These are phyloP conservation scores for Semicossyphus pulcher DNA, from an alignment of 2,113 vertebrate genomes.

Conservation along the genomic window DNA sequence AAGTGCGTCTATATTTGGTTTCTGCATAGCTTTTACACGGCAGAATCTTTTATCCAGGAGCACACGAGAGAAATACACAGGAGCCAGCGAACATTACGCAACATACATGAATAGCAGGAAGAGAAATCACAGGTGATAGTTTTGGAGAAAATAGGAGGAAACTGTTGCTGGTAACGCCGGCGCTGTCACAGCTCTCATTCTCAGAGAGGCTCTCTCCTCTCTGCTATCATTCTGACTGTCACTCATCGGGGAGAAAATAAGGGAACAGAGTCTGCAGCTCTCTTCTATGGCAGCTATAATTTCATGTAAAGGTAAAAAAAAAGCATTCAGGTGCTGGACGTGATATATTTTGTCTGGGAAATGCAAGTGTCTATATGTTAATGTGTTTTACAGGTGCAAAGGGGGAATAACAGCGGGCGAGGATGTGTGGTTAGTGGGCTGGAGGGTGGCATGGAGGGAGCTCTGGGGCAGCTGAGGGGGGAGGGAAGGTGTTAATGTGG, in stretches of 20 bases:
- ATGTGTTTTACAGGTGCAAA: constrained; percentile 15
- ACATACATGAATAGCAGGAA: constrained; percentile 22
- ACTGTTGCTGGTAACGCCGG: constrained; percentile 32
- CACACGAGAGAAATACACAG: constrained; percentile 20
- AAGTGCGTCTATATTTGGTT: too few species aligned
- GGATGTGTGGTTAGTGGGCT: neutral
- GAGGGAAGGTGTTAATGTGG: neutral
- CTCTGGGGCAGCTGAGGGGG: neutral
- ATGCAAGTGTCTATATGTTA: constrained; percentile 8
- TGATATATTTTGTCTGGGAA: constrained; percentile 31
- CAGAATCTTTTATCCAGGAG: too few species aligned
- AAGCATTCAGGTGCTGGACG: neutral
- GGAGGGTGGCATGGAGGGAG: neutral
- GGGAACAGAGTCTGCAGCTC: constrained; percentile 18
- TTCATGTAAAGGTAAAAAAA: constrained; percentile 20
- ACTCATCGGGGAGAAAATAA: constrained; percentile 20
- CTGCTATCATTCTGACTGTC: constrained; percentile 37
- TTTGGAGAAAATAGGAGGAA: constrained; percentile 35
- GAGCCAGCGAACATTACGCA: constrained; percentile 45
- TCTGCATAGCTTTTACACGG: too few species aligned
- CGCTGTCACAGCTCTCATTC: constrained; percentile 43
- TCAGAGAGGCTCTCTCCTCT: constrained; percentile 39
- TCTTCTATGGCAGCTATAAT: constrained; percentile 23
- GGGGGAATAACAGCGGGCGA: neutral
- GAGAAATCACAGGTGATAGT: constrained; percentile 46